These are phyloP conservation scores for Salticus scenicus DNA, from an alignment of 2,888 invertebrate genomes.

Conservation along the genomic window DNA sequence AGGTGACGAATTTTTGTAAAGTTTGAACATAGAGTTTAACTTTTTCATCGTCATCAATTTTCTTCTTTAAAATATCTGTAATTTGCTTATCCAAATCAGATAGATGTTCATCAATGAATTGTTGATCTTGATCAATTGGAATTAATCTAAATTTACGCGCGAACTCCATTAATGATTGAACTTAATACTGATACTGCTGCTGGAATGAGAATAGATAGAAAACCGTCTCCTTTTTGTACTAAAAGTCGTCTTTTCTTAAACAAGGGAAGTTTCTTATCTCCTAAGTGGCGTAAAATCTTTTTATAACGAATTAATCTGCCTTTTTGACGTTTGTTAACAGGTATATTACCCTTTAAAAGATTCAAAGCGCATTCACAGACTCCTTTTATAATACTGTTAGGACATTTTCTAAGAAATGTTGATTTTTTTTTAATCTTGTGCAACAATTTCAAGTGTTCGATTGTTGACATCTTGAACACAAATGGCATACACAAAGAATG, in stretches of 20 bases:
- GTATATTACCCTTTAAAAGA: constrained; percentile 21
- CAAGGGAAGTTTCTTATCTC: too few species aligned
- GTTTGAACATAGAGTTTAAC: background rate
- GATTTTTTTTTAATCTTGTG: too few species aligned
- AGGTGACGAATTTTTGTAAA: background rate
- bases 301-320: constrained; percentile 4
- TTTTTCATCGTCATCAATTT: background rate
- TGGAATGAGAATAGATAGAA: constrained; percentile 29
- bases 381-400: constrained; percentile 10
- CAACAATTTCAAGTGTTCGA: constrained; percentile 24
- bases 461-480: too few species aligned
- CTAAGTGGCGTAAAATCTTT: too few species aligned
- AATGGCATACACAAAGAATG: too few species aligned
- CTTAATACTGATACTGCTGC: too few species aligned
- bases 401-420: constrained; percentile 13
- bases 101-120: too few species aligned
- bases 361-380: constrained; percentile 41
- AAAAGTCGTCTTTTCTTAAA: constrained; percentile 31
- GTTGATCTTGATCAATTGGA: background rate
- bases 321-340: background rate
- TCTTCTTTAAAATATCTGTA: background rate
- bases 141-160: constrained; percentile 4
- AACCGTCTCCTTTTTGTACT: constrained; percentile 20
- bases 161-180: too few species aligned
- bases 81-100: background rate